Evolutionary conservation across 1,140 invertebrate species (phyloP), one percentile per base, ranked within the genome.

Genomic region (Polypedilum vanderplanki): DNA sequence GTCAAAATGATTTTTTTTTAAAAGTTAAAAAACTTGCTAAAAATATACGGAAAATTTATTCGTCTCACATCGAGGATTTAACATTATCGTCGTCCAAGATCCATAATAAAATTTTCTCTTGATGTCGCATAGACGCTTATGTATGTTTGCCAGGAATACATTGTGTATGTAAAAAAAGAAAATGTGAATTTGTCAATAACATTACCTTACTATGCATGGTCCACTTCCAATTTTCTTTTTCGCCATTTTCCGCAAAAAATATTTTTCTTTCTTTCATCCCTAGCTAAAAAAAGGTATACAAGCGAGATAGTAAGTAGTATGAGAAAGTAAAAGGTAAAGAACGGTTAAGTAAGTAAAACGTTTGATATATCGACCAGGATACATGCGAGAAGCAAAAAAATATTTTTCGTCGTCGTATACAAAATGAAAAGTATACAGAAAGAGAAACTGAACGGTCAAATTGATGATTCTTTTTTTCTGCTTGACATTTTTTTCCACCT

Each of bases 31-130:
- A 5, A 3, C 24, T 57, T 57, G 46, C 9, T 18, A 70, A 70
- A n/a, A 20, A 22, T 18, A 22, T 9, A 70, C n/a, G 17, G 65
- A 70, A 70, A 70, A 70, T 70, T 70, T 70, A 70, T 70, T 70
- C 65, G 65, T 70, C 65, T 70, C 65, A 70, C 65, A 70, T 70
- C 20, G 65, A 70, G 65, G 65, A 70, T 70, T 70, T 70, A 70
- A 18, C 65, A 70, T 70, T 70, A 70, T 70, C 65, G 65, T 70
- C 65, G 65, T 70, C 65, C 65, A 70, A 70, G 65, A 70, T 70
- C 65, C 65, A 70, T 70, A 70, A 70, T 70, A 70, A 17, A 70
- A 70, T 70, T 70, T 70, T 18, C 18, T 70, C 46, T 57, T 57
- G 46, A 57, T n/a, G 46, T 57, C n/a, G 46, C 46, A 33, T 57